Evolutionary conservation across 2,113 vertebrate species (phyloP), one percentile per base, ranked within the genome.

Genomic region (Emberiza fucata): DNA sequence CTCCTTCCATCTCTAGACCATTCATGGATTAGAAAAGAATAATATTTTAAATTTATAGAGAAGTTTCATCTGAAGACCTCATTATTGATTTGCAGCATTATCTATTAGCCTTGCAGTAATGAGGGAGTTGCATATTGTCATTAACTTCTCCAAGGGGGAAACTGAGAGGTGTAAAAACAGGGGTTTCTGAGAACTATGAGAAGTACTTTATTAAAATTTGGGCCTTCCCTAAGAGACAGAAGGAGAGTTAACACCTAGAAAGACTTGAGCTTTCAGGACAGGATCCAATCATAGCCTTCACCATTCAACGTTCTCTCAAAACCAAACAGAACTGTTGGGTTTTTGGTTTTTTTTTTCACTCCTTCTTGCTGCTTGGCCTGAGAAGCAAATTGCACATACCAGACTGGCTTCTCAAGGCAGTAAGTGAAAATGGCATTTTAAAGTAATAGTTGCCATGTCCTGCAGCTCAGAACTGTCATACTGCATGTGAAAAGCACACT

Each of bases 401-500:
- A 5, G 70, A 45, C 84, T 80, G 81, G 48, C 66, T 94, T 96
- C 50, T 80, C 69, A 81, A 94, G 60, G 51, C 65, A 57, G 8
- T 86, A 91, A 86, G 78, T 92, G 76, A 91, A 95, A 92, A 79
- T 1, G 64, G 50, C 70, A 61, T 71, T 96, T 97, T 69, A 94
- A 96, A 90, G 88, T 91, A 72, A 50, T 66, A 70, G 35, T 84
- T 93, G 70, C 51, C 65, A 54, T 75, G 56, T 94, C 84, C 92
- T 78, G 42, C 71, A 72, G 68, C 80, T 90, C 84, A 72, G 65
- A 69, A 88, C 77, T 91, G 81, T 80, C 51, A 73, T 33, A 48
- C 9, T 90, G 76, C 76, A 66, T 86, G 94, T 79, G 85, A 90
- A 95, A 96, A 97, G 64, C 71, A 95, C 72, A 65, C 47, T 93